These are phyloP conservation scores for Hoplodrina ambigua DNA, from an alignment of 2,888 invertebrate genomes.

Conservation along the genomic window DNA sequence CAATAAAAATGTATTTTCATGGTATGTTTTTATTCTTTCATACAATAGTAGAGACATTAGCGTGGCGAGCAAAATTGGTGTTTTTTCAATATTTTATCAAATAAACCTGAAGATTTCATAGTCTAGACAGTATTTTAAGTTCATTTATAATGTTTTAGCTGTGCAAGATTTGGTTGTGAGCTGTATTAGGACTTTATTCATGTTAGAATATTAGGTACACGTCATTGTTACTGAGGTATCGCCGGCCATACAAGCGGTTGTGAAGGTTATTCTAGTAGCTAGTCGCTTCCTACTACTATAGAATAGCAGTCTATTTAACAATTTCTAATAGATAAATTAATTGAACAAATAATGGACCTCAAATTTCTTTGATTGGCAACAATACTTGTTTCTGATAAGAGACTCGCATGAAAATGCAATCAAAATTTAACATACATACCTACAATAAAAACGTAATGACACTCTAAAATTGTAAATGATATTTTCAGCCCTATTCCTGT, in stretches of 20 bases:
- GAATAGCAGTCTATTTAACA: not conserved
- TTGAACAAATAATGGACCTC: not conserved
- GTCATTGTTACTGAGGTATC: slow-evolving; percentile 73
- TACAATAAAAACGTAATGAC: slow-evolving; percentile 11
- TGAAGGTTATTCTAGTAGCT: slow-evolving; percentile 57
- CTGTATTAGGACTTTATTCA: not conserved
- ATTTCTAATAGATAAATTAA: not conserved
- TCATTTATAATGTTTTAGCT: not conserved
- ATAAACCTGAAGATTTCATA: not conserved
- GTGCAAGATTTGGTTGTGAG: not conserved
- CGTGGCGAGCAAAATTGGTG: slow-evolving; percentile 49
- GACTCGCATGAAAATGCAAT: not conserved
- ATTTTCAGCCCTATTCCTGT: slow-evolving; percentile 74
- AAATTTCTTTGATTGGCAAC: not conserved
- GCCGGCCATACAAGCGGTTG: slow-evolving; percentile 48
- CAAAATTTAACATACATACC: not conserved
- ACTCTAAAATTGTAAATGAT: slow-evolving; percentile 31
- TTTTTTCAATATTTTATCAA: slow-evolving; percentile 7
- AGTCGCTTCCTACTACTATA: not conserved
- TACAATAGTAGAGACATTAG: slow-evolving; percentile 34
- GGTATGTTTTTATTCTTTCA: slow-evolving; percentile 71
- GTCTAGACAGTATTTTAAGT: not conserved
- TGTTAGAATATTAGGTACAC: slow-evolving; percentile 73
- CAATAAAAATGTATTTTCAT: slow-evolving; percentile 72
- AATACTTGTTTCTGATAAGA: slow-evolving; percentile 5